These are phyloP conservation scores for Mongoloraphidia duomilia DNA, from an alignment of 2,888 invertebrate species.

Conservation along the genomic window DNA sequence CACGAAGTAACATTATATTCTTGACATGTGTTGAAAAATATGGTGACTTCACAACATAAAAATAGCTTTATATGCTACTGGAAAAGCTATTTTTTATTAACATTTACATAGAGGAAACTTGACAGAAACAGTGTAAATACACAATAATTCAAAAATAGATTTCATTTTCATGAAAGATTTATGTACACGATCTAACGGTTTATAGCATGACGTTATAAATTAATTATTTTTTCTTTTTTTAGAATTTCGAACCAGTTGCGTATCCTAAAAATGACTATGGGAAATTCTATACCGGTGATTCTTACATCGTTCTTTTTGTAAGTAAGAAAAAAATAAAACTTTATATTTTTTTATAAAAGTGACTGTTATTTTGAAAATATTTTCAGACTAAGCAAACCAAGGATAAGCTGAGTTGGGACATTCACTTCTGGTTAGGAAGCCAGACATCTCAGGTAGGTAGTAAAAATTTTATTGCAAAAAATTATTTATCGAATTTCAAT, in stretches of 20 bases:
- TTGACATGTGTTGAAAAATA: no score
- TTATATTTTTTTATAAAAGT: neutral
- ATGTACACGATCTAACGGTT: neutral
- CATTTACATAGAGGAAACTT: no score
- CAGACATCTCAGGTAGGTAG: conserved; percentile 49
- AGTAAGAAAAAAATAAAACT: conserved; percentile 22
- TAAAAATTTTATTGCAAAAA: no score
- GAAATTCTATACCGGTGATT: conserved; percentile 75
- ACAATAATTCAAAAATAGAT: neutral
- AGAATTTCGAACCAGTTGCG: conserved; percentile 67
- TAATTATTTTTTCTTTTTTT: conserved; percentile 24
- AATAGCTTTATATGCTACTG: no score
- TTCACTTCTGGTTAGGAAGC: conserved; percentile 79
- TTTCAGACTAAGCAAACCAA: conserved; percentile 53
- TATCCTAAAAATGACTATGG: conserved; percentile 60
- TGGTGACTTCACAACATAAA: no score
- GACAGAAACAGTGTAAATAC: no score
- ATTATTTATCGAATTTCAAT: no score
- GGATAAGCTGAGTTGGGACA: conserved; percentile 59
- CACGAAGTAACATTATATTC: no score
- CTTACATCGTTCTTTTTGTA: conserved; percentile 70
- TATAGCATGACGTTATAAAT: no score
- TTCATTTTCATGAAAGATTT: conserved; percentile 3
- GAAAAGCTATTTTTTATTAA: no score
- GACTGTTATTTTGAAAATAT: conserved; percentile 2